Evolutionary conservation across 2,888 invertebrate species (phyloP).

Genomic region (Metallyticus violacea): DNA sequence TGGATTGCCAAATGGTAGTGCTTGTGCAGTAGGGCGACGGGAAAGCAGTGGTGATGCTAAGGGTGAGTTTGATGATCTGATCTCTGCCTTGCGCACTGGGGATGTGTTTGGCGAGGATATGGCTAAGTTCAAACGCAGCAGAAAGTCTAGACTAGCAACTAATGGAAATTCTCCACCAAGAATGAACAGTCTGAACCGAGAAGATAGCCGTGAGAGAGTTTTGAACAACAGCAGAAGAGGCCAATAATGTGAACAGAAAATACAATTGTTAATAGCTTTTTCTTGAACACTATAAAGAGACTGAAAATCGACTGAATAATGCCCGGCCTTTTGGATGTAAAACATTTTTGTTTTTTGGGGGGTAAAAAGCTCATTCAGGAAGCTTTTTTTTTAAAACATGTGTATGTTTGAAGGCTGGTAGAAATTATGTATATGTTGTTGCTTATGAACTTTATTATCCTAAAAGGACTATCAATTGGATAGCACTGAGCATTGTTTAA

Average conservation of each 20-base stretch:
- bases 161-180: slow-evolving; percentile 59
- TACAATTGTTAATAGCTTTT: not conserved
- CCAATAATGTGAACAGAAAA: slow-evolving; percentile 4
- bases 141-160: slow-evolving; percentile 58
- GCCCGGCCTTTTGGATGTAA: not conserved
- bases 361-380: not conserved
- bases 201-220: slow-evolving; percentile 63
- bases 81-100: slow-evolving; percentile 89
- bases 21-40: slow-evolving; percentile 40
- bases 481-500: not conserved
- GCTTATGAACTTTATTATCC: not conserved
- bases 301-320: not conserved
- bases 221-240: slow-evolving; percentile 28
- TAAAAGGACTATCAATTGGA: not conserved
- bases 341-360: not conserved
- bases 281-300: not conserved
- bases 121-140: slow-evolving; percentile 82
- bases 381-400: not conserved
- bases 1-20: slow-evolving; percentile 43
- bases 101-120: slow-evolving; percentile 96
- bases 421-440: not conserved
- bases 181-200: slow-evolving; percentile 60
- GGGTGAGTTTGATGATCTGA: slow-evolving; percentile 94
- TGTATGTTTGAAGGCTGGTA: not conserved
- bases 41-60: slow-evolving; percentile 54